Evolutionary conservation across 2,113 vertebrate species (phyloP).

Genomic region (Leptobrachium leishanense): DNA sequence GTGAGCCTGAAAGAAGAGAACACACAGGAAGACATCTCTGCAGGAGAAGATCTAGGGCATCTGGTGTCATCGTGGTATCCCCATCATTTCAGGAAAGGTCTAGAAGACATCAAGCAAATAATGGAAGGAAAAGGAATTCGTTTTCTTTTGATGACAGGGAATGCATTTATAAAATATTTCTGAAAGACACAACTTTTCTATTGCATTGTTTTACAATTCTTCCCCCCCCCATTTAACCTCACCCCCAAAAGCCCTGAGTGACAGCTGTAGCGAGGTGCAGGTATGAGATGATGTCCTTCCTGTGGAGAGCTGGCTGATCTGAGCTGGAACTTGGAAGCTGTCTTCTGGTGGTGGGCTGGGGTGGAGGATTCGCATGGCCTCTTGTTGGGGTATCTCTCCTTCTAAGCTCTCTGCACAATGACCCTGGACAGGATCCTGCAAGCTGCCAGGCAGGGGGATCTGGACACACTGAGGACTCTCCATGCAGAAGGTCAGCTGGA

Average conservation of each 20-base stretch:
- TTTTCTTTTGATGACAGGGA: too few relatives aligned
- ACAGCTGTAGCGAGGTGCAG: too few relatives aligned
- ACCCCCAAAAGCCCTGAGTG: too few relatives aligned
- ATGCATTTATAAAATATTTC: too few relatives aligned
- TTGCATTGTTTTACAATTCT: too few relatives aligned
- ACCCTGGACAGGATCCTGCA: constrained; percentile 75
- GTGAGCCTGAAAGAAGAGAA: too few relatives aligned
- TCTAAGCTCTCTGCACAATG: constrained; percentile 58
- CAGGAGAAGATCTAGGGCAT: too few relatives aligned
- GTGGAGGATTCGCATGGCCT: background rate
- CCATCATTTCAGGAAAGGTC: background rate
- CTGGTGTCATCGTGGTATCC: background rate
- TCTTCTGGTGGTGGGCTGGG: background rate
- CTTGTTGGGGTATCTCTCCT: background rate
- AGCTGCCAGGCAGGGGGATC: constrained; percentile 82
- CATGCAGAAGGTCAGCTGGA: constrained; percentile 66
- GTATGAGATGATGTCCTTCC: background rate
- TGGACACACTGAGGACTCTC: constrained; percentile 73
- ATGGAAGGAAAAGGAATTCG: background rate
- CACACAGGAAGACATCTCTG: too few relatives aligned
- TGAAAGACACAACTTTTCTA: too few relatives aligned
- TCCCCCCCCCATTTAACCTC: too few relatives aligned
- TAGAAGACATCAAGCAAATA: background rate
- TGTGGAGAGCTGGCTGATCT: background rate
- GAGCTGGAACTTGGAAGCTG: background rate